A percentile compares a stretch with the other conserved stretches of the same genome.
These are phyloP conservation scores for Cataglyphis livida DNA, from an alignment of 2,888 invertebrate genomes.

Conservation along the genomic window DNA sequence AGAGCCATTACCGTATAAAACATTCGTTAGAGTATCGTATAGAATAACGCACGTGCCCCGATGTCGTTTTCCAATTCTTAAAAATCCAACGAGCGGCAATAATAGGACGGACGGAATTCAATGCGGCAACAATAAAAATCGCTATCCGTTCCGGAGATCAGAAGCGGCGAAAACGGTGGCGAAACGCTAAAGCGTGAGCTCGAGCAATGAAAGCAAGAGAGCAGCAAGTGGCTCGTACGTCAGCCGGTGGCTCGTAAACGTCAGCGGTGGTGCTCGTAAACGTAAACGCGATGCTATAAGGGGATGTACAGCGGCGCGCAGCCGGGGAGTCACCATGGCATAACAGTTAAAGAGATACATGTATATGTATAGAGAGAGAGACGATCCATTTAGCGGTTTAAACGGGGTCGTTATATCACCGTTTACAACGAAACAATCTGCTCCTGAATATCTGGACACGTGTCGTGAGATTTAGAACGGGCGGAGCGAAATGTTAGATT, in stretches of 20 bases:
- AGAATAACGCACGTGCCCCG: background rate
- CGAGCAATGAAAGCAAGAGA: constrained; percentile 84
- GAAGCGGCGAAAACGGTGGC: constrained; percentile 71
- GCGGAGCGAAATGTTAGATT: constrained; percentile 45
- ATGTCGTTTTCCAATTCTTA: constrained; percentile 13
- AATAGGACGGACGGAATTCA: constrained; percentile 20
- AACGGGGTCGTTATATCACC: constrained; percentile 71
- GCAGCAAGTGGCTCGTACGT: constrained; percentile 86
- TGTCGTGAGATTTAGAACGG: constrained; percentile 58
- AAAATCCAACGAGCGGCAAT: constrained; percentile 11
- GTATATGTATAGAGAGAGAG: constrained; percentile 69
- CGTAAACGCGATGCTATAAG: constrained; percentile 86
- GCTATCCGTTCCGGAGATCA: constrained; percentile 60
- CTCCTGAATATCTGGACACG: constrained; percentile 56
- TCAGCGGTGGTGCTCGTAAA: constrained; percentile 85
- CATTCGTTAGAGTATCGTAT: background rate
- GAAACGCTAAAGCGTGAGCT: constrained; percentile 80
- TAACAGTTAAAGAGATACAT: constrained; percentile 81
- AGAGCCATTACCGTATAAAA: background rate
- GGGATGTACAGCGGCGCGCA: constrained; percentile 81
- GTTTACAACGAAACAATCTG: constrained; percentile 74
- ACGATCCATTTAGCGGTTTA: constrained; percentile 76
- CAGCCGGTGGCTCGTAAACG: constrained; percentile 86
- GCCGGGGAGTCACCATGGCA: constrained; percentile 82
- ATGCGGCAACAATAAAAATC: constrained; percentile 51